phyloP scores from a whole-genome alignment of 2,888 invertebrate species.

The Eucriotettix oculatus region DNA sequence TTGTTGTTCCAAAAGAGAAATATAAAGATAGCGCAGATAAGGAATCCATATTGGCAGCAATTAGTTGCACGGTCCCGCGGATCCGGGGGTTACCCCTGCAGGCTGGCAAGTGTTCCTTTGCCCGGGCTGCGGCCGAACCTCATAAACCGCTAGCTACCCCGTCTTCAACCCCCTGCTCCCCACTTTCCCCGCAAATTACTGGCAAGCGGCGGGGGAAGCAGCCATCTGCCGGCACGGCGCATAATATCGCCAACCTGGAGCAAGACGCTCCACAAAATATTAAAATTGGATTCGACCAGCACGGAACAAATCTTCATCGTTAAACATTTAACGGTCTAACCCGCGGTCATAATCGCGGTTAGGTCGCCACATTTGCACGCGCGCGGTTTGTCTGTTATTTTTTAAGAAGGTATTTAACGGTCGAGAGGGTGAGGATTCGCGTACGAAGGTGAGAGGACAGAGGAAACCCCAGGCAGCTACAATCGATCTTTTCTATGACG shows the following conservation, averaged over 20 bases:
- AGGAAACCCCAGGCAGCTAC: slow-evolving; percentile 14
- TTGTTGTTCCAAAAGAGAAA: too few relatives aligned
- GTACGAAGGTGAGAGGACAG: slow-evolving; percentile 19
- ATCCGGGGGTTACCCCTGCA: background rate
- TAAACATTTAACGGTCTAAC: background rate
- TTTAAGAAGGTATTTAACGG: background rate
- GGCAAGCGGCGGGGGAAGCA: background rate
- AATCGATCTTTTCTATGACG: slow-evolving; percentile 13
- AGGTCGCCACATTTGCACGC: too few relatives aligned
- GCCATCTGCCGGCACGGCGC: background rate
- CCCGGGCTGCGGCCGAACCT: slow-evolving; percentile 1
- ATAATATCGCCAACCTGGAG: background rate
- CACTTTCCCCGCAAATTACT: background rate
- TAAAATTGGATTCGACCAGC: background rate
- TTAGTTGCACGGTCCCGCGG: background rate
- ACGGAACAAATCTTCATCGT: background rate
- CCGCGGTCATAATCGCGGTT: background rate
- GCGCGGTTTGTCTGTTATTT: too few relatives aligned
- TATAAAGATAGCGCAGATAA: too few relatives aligned
- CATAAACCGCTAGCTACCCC: background rate
- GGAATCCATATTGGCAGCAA: background rate
- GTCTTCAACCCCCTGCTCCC: background rate
- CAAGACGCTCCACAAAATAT: background rate
- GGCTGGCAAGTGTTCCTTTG: slow-evolving; percentile 2
- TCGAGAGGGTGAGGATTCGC: background rate